Conservation (phyloP, 92 coral and sea anemone species). For the Phenganax stokvisi region DNA sequence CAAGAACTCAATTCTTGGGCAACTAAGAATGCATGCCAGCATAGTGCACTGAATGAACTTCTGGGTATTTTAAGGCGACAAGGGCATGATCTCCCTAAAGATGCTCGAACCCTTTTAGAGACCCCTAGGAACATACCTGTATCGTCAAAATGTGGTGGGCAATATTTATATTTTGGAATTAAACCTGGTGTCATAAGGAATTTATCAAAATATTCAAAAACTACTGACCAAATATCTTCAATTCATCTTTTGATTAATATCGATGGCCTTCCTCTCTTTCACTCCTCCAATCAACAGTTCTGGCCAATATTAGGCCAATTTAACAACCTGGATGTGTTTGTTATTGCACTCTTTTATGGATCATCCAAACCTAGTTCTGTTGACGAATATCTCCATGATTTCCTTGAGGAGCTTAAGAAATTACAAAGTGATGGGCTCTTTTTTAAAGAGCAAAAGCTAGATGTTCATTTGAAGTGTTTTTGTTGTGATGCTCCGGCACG, state of each 20-base stretch:
- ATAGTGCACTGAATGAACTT: neutral
- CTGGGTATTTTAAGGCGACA: neutral
- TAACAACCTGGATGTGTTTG: neutral
- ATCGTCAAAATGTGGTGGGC: neutral
- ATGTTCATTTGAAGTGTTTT: neutral
- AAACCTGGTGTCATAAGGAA: neutral
- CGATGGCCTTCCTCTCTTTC: conserved; percentile 21
- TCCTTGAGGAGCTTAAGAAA: neutral
- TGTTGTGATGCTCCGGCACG: conserved; percentile 22
- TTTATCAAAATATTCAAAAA: neutral
- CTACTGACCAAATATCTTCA: neutral
- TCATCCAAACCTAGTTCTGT: neutral
- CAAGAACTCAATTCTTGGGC: neutral
- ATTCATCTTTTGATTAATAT: conserved; percentile 7
- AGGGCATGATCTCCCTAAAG: neutral
- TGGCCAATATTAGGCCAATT: conserved; percentile 23
- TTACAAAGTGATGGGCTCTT: neutral
- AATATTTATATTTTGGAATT: conserved; percentile 5
- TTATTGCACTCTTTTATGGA: conserved; percentile 12
- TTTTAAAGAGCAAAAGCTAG: neutral
- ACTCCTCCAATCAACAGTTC: neutral
- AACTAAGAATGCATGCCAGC: neutral
- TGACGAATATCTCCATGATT: conserved; percentile 1
- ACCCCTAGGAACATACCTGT: neutral
- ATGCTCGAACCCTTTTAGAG: conserved; percentile 4